Percentiles rank a stretch among this genome's conserved stretches.
These are phyloP conservation scores for Oreochromis tanganicae DNA, from an alignment of 2,113 vertebrate species.

Conservation along the genomic window DNA sequence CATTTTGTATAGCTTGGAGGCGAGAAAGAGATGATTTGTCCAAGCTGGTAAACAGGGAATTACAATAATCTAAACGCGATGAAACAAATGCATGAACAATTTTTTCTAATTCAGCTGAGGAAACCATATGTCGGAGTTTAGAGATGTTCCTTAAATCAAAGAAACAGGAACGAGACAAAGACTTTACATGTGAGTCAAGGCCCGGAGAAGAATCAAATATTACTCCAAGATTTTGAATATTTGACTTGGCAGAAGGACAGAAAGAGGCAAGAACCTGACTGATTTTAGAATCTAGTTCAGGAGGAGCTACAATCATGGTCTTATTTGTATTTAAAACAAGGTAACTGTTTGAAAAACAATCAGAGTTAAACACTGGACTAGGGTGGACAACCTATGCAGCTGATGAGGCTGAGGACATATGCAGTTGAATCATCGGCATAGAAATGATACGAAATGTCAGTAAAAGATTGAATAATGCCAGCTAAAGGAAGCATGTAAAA, in stretches of 20 bases:
- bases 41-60: not conserved
- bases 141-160: not conserved
- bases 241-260: not conserved
- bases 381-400: not conserved
- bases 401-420: not conserved
- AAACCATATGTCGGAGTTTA: not conserved
- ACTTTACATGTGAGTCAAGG: not conserved
- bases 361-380: not conserved
- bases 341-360: not conserved
- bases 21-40: not conserved
- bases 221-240: not conserved
- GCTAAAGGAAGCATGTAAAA: not conserved
- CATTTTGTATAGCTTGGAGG: not conserved
- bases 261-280: not conserved
- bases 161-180: not conserved
- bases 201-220: not conserved
- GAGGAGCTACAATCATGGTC: not conserved
- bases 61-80: not conserved
- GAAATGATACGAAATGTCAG: not conserved
- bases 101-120: not conserved
- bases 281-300: not conserved
- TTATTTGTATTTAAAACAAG: not conserved
- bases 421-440: not conserved
- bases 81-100: not conserved
- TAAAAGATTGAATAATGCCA: not conserved